Base-by-base conservation (phyloP, 2,797 vertebrate species). In the Bufotes viridis region DNA sequence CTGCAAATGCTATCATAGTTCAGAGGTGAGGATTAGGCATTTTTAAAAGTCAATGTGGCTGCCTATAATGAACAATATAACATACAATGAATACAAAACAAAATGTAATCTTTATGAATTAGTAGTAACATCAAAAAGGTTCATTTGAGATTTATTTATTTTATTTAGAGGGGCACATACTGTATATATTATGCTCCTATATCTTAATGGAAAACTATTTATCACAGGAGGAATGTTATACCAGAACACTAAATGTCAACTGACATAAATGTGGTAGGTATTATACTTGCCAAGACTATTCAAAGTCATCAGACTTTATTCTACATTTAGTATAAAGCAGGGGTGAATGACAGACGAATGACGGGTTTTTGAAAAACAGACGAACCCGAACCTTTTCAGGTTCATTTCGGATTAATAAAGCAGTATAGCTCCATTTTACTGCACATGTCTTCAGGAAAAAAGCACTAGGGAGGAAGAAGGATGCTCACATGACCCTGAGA, bases 1-100 rank as follows among this genome's bases (percentile, higher is more conserved):
- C 75, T 78, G 75, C 51, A 78, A 78, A 78, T 78, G 75, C 75
- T 78, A 78, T 22, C 75, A 78, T 78, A 55, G 49, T 55, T 78
- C 75, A 78, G 15, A 78, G 20, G 75, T 78, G 51, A 78, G n/a
- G 20, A 78, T 78, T 78, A 55, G 51, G 75, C 51, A 78, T 55
- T 78, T 78, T 78, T 78, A 78, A 78, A 78, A 78, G 75, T 78
- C 75, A 78, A 55, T 78, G 75, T 55, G n/a, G 12, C 49, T 55
- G 51, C 2, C 74, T n/a, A 7, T 76, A 20, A 53, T 51, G 74
- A 76, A 76, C 51, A 78, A 55, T 78, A 55, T 55, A 78, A 55
- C n/a, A 53, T 78, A 55, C 34, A 49, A 42, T 17, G 18, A 49
- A 74, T 42, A 49, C 49, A 78, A 78, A 78, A 55, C 75, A 75